Conservation (phyloP, 2,113 vertebrate genomes). For the Alligator mississippiensis region DNA sequence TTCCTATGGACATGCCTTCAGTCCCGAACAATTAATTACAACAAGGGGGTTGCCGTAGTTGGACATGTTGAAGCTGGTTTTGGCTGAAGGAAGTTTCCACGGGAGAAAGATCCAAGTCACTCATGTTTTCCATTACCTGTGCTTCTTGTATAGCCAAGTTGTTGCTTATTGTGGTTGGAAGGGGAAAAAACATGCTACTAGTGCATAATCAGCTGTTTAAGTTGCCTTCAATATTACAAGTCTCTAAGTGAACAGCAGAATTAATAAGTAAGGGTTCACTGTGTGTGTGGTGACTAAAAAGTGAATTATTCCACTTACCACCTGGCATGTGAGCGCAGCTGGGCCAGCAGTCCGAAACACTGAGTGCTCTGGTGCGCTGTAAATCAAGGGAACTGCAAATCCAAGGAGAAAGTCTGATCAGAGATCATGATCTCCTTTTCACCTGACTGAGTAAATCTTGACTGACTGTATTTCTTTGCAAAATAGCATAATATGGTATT, state of each 20-base stretch:
- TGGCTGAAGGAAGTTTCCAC: neutral
- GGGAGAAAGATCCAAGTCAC: neutral
- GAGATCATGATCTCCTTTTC: neutral
- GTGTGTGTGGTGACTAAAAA: neutral
- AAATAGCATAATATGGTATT: neutral
- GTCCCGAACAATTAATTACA: neutral
- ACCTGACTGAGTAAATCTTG: neutral
- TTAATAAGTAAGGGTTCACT: neutral
- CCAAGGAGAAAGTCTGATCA: neutral
- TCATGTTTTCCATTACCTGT: neutral
- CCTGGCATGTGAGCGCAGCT: neutral
- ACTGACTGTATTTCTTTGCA: neutral
- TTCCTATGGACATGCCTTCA: neutral
- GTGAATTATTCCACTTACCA: neutral
- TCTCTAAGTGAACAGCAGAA: neutral
- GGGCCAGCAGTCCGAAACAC: neutral
- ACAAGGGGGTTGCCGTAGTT: neutral
- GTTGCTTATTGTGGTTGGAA: rapidly evolving
- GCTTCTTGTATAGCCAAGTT: neutral
- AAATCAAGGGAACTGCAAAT: neutral
- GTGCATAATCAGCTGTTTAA: neutral
- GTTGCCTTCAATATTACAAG: neutral
- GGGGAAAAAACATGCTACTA: neutral
- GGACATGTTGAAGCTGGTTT: neutral
- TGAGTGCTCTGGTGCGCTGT: neutral